phyloP scores from a whole-genome alignment of 1,140 invertebrate genomes.

The Scaptomyza hsui region DNA sequence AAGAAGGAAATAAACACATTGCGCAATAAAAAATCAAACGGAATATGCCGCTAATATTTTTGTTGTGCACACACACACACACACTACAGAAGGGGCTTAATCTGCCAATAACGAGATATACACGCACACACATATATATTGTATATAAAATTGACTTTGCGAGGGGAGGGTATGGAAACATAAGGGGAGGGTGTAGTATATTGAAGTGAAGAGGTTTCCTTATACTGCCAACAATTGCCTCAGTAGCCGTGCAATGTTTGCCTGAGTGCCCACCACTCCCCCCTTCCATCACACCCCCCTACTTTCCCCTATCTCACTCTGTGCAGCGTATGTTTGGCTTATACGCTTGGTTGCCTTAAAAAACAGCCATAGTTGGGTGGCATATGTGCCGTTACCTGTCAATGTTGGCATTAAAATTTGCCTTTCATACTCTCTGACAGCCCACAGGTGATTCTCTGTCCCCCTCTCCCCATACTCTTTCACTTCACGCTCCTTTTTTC shows the following conservation, averaged over 20 bases:
- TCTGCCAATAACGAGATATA: constrained; percentile 68
- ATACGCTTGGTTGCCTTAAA: constrained; percentile 59
- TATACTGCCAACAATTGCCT: constrained; percentile 54
- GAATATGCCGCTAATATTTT: constrained; percentile 75
- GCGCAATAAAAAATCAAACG: constrained; percentile 73
- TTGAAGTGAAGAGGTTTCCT: no score
- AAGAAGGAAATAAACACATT: constrained; percentile 23
- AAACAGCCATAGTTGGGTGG: no score
- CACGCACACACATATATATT: constrained; percentile 27
- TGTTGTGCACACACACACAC: constrained; percentile 23
- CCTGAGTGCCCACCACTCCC: constrained; percentile 53
- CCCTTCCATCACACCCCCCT: background rate
- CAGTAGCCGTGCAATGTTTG: constrained; percentile 55
- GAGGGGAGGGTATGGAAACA: background rate
- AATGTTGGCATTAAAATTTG: constrained; percentile 81
- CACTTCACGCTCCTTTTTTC: background rate
- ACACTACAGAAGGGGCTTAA: constrained; percentile 42
- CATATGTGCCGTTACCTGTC: constrained; percentile 60
- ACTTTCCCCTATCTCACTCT: background rate
- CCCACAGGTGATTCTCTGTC: constrained; percentile 10
- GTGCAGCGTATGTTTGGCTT: constrained; percentile 53
- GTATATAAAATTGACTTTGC: constrained; percentile 4
- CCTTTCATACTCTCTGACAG: constrained; percentile 62
- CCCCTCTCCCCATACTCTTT: background rate
- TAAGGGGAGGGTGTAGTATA: no score